Evolutionary conservation across 2,113 vertebrate species (phyloP), one percentile per base, ranked within the genome.

Genomic region (Oreochromis aureus): DNA sequence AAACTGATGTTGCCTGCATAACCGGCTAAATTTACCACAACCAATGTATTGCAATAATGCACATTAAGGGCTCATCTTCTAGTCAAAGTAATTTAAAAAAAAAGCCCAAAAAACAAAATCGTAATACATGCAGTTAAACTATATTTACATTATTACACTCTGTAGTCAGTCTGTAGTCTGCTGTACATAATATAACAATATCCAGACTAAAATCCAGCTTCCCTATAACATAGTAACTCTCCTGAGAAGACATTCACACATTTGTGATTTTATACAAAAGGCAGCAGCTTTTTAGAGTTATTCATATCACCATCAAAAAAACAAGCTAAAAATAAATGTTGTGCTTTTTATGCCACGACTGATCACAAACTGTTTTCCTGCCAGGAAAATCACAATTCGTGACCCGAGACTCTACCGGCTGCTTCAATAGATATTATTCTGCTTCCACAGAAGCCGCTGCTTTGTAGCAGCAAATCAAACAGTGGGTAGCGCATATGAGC

Each of bases 291-390:
- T 79, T 89, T 73, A 32, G 83, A 85, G 86, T 88, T 95, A 89
- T 93, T 94, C 73, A 86, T 90, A 92, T 87, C 87, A 44, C 89
- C 59, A 39, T 85, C 5, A 59, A 82, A 53, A 82, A 69, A 73
- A 81, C 66, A 73, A 41, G 34, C 87, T 92, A 91, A 94, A 93
- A 94, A 94, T 94, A 94, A 82, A 88, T 22, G 30, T 5, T 48
- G 63, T 84, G 44, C 89, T 59, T 84, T 30, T 89, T 66, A 73
- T 79, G 88, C 84, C 86, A 76, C 54, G 53, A 39, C 86, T 93
- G 81, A 93, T 91, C 82, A 89, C 78, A 89, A 85, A 85, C 63
- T 30, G 66, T 58, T 41, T 73, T 78, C 59, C 90, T 87, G 81
- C 30, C 46, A 81, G 66, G 82, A 79, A 82, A 86, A 39, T 78